Base-by-base conservation (phyloP, 1,140 invertebrate genomes). In the Rhyzopertha dominica region DNA sequence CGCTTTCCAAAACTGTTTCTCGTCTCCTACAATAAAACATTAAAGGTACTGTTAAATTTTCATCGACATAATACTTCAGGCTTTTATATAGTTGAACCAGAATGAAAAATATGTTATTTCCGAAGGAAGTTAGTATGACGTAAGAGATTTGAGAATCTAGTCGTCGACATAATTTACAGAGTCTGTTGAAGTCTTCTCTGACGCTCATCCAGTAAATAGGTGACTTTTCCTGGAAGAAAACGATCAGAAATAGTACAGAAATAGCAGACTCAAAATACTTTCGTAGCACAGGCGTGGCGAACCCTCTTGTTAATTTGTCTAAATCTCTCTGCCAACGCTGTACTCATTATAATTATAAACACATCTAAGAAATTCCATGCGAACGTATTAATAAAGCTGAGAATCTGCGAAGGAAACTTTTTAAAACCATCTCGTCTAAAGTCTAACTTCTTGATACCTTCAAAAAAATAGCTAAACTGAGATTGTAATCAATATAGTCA, bases 81-180 rank as follows among this genome's bases (percentile, higher is more conserved):
- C 77, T 82, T 49, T 82, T 80, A 1, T 84, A 71, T 19, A 85
- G 69, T 56, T 85, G 83, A 0, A 82, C 63, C 31, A 82, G 82
- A 26, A 84, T 81, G 38, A 82, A 84, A 50, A 81, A 83, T 0
- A 85, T 57, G 62, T 84, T 84, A 51, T 77, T 81, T 3, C 71
- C 74, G 39, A 82, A 83, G 0, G 80, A 82, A 4, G 81, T 54
- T 1, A 84, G 61, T 4, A 81, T 72, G 3, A 84, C 24, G 30
- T 45, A 45, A 4, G 43, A 46, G 17, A 54, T 10, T 12, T 43
- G 25, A 10, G 37, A 18, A 16, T 54, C 35, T 9, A 51, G n/a
- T 17, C 39, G 22, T 10, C 40, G 23, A 20, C 40, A 30, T 10
- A 54, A 19, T n/a, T 36, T 23, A n/a, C 31, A 31, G 18, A 54